Evolutionary conservation across 2,113 vertebrate genomes (phyloP).

Genomic region (Apus apus): DNA sequence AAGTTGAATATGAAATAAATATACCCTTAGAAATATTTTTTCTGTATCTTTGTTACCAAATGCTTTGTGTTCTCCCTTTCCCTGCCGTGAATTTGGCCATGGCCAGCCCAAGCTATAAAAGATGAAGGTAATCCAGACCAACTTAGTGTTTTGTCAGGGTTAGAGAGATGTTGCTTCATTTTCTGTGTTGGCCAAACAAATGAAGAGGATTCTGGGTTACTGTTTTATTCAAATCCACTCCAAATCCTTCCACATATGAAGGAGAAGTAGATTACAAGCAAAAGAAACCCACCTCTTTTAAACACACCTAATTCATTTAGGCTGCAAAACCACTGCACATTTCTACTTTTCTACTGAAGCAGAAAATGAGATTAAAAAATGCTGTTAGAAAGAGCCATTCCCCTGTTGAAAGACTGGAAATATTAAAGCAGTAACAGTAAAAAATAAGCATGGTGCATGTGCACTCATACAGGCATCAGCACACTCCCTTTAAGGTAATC

Average conservation of each 20-base stretch:
- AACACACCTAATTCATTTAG: neutral
- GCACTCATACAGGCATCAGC: neutral
- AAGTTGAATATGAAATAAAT: neutral
- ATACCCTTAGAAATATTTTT: neutral
- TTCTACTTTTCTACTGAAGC: neutral
- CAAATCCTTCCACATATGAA: neutral
- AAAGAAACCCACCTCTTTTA: neutral
- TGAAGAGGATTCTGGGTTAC: accelerated
- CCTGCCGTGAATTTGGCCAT: neutral
- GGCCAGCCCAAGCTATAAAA: neutral
- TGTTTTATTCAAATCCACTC: neutral
- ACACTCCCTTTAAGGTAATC: neutral
- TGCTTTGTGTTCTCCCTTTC: neutral
- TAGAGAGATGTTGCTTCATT: accelerated
- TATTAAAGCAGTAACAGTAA: neutral
- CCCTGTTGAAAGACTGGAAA: neutral
- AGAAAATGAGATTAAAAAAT: neutral
- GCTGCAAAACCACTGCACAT: neutral
- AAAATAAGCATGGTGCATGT: neutral
- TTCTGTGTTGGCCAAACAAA: neutral
- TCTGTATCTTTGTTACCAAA: neutral
- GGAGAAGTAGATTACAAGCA: neutral
- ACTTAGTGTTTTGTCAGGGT: neutral
- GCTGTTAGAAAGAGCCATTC: neutral
- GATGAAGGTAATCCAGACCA: accelerated